Percentiles rank a stretch among this genome's conserved stretches.
phyloP scores from a whole-genome alignment of 1,140 invertebrate genomes.

The Bombyx mandarina region DNA sequence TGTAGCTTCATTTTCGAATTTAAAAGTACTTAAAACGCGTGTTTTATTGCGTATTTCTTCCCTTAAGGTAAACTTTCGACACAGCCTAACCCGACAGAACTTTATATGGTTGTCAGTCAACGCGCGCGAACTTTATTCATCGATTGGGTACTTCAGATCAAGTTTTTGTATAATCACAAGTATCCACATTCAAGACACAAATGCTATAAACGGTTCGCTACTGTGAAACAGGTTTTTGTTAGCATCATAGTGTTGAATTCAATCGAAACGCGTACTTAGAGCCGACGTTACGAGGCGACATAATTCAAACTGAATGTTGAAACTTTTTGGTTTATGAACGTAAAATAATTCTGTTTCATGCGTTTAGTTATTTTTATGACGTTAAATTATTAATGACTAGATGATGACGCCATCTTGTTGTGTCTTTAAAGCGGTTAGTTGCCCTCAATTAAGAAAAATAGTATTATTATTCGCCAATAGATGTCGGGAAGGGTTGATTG shows the following conservation, averaged over 20 bases:
- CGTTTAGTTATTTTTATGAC: background rate
- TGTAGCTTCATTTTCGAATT: too few species aligned
- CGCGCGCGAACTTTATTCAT: constrained; percentile 48
- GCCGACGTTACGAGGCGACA: constrained; percentile 24
- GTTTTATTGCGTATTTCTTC: too few species aligned
- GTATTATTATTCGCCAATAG: too few species aligned
- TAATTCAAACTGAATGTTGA: constrained; percentile 2
- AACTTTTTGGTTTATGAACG: background rate
- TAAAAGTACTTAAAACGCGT: too few species aligned
- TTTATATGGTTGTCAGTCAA: constrained; percentile 40
- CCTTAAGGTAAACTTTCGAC: constrained; percentile 34
- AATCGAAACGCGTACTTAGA: constrained; percentile 48
- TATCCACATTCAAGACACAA: constrained; percentile 48
- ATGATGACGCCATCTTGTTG: too few species aligned
- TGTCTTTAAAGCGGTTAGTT: too few species aligned
- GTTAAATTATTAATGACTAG: background rate
- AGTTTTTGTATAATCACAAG: constrained; percentile 57
- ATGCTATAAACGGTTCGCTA: constrained; percentile 35
- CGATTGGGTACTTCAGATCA: constrained; percentile 43
- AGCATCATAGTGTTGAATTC: constrained; percentile 46
- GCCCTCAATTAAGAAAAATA: too few species aligned
- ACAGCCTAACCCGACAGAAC: constrained; percentile 28
- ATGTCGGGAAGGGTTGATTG: too few species aligned
- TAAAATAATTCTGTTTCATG: background rate
- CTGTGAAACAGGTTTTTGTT: constrained; percentile 44